Evolutionary conservation across 2,797 vertebrate genomes (phyloP), one percentile per base, ranked within the genome.

Genomic region (Ara ararauna): DNA sequence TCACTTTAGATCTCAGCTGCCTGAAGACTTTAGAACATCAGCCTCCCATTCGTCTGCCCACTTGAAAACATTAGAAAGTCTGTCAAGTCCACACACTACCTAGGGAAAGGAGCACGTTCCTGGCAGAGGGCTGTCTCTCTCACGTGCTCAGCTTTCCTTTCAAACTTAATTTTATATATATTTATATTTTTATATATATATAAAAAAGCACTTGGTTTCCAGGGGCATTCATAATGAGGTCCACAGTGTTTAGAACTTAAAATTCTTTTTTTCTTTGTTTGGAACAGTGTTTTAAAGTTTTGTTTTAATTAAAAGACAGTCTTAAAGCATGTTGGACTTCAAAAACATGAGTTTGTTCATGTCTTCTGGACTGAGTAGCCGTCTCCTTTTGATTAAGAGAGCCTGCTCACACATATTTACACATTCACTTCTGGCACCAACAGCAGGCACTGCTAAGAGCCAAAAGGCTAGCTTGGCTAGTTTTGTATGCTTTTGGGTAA

Each of bases 281-380:
- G 98, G 97, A 97, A 98, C 98, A 98, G 98, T 98, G 98, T 98
- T 98, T 97, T 96, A 94, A 92, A 94, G 93, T 92, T 92, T 72
- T 93, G 47, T 95, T 96, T 94, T 92, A 94, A 95, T 93, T 83
- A 86, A 97, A 91, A 93, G 77, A 36, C 70, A 95, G 97, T 97
- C 98, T 98, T 98, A 99, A 98, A 99, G 99, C 98, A 99, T 99
- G 98, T 99, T 99, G 95, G 99, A 99, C 97, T 99, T 99, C 97
- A 99, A 98, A 97, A 99, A 99, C 98, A 99, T 99, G 58, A 99
- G 99, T 97, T 99, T 99, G 98, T 99, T 99, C 99, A 99, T 99
- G 94, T 99, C 99, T 97, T 99, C 99, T 2, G 98, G 98, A 65
- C 99, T 99, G 74, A 99, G 99, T 95, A 99, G 99, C 83, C 99